These are phyloP conservation scores for Sebastiscus tertius DNA, from an alignment of 2,797 vertebrate genomes.

Conservation along the genomic window DNA sequence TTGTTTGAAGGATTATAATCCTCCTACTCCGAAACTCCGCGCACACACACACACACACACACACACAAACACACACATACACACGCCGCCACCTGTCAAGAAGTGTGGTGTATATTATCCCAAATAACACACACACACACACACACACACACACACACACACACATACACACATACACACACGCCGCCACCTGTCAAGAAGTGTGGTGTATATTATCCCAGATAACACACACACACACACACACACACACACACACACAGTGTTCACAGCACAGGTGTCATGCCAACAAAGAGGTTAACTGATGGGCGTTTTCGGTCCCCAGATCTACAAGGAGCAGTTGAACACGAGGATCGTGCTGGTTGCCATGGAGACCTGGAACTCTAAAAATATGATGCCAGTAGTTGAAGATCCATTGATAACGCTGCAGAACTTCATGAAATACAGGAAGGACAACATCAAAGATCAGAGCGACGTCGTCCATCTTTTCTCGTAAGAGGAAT, in stretches of 20 bases:
- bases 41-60: neutral
- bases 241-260: neutral
- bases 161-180: neutral
- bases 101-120: neutral
- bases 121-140: neutral
- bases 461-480: constrained; percentile 91
- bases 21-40: constrained; percentile 14
- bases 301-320: constrained; percentile 35
- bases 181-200: constrained; percentile 12
- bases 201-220: neutral
- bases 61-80: neutral
- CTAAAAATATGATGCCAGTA: constrained; percentile 88
- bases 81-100: constrained; percentile 12
- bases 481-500: constrained; percentile 90
- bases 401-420: constrained; percentile 88
- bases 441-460: constrained; percentile 86
- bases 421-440: constrained; percentile 91
- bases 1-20: constrained; percentile 26
- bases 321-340: constrained; percentile 96
- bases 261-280: constrained; percentile 19
- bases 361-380: constrained; percentile 95
- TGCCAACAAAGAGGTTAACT: neutral
- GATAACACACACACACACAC: neutral
- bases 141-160: neutral
- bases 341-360: constrained; percentile 95